Percentiles rank a stretch among this genome's conserved stretches.
Evolutionary conservation across 2,888 invertebrate species (phyloP).

Genomic region (Thysanoteuthis rhombus): DNA sequence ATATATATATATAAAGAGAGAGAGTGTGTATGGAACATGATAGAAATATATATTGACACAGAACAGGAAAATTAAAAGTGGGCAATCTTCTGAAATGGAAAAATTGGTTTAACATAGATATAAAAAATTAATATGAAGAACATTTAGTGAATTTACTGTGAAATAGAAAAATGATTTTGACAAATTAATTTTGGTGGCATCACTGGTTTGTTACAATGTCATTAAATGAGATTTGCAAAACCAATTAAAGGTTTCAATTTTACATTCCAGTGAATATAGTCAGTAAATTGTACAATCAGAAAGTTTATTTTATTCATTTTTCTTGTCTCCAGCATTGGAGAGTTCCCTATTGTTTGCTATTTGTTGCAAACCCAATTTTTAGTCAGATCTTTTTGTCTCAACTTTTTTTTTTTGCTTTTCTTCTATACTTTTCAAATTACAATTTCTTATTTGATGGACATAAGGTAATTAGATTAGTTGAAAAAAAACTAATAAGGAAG

Average conservation of each 20-base stretch:
- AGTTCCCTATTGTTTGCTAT: neutral
- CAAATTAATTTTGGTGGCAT: neutral
- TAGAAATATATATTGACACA: no score
- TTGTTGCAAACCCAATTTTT: neutral
- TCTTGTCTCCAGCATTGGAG: neutral
- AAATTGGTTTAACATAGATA: neutral
- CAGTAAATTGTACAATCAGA: neutral
- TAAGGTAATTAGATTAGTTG: neutral
- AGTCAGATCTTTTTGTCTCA: neutral
- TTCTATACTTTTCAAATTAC: neutral
- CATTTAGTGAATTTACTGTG: neutral
- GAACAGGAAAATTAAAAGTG: neutral
- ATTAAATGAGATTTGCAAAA: constrained; percentile 12
- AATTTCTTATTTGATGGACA: neutral
- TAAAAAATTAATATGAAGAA: neutral
- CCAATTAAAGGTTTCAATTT: neutral
- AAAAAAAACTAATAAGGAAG: neutral
- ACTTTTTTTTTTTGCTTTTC: neutral
- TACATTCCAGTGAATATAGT: neutral
- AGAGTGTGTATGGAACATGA: no score
- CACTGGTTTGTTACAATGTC: neutral
- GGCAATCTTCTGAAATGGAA: neutral
- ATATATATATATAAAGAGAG: no score
- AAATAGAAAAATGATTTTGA: neutral
- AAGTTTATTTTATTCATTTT: neutral